Conservation (phyloP, 1,140 invertebrate species). For the Drosophila ironensis region DNA sequence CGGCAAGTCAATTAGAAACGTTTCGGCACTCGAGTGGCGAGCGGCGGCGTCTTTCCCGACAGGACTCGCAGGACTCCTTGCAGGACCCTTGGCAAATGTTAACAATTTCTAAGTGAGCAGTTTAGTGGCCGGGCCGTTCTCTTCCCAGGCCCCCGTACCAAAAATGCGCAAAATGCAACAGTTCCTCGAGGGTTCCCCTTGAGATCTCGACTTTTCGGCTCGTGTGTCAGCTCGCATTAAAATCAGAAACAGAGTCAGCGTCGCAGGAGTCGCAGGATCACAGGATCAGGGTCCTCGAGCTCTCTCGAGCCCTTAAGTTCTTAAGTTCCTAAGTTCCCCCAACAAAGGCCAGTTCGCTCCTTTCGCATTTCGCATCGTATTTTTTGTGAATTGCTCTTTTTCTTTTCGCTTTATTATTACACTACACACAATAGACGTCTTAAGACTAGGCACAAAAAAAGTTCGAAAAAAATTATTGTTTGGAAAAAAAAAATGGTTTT, state of each 20-base stretch:
- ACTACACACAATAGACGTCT: conserved; percentile 71
- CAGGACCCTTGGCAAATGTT: conserved; percentile 55
- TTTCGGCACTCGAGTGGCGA: conserved; percentile 31
- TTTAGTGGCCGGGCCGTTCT: conserved; percentile 41
- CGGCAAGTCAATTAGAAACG: conserved; percentile 52
- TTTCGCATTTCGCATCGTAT: neutral
- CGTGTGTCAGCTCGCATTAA: conserved; percentile 74
- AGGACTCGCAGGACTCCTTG: conserved; percentile 1
- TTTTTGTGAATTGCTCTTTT: conserved; percentile 46
- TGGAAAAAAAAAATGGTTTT: conserved; percentile 23
- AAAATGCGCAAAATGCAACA: conserved; percentile 58
- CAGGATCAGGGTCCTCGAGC: conserved; percentile 7
- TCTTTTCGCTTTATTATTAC: conserved; percentile 53
- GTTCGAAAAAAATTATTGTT: conserved; percentile 11
- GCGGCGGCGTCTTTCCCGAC: conserved; percentile 1
- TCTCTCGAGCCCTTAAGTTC: conserved; percentile 21
- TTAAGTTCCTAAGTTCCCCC: too few relatives aligned
- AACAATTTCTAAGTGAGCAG: conserved; percentile 76
- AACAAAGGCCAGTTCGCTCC: conserved; percentile 27
- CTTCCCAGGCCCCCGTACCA: conserved; percentile 45
- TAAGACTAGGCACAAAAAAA: conserved; percentile 74
- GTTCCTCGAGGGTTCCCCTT: conserved; percentile 53
- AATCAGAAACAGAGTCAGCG: too few relatives aligned
- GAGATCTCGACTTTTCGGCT: conserved; percentile 32
- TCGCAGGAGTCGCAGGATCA: too few relatives aligned